Base-by-base conservation (phyloP, 2,888 invertebrate genomes). In the Timema podura region DNA sequence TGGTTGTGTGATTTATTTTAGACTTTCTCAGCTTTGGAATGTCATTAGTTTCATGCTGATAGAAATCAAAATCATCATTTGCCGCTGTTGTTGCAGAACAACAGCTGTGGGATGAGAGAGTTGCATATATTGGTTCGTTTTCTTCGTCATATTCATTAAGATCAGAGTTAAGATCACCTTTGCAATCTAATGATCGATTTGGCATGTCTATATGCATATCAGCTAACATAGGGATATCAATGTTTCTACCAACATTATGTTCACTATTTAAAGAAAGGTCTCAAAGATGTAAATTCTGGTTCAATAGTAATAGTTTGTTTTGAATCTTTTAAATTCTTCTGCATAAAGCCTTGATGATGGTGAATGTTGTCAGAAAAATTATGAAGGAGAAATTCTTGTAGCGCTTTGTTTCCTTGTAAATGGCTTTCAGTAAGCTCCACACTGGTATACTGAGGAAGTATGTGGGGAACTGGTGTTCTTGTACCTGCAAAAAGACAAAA, bases 1-100 rank as follows among this genome's bases (percentile, higher is more conserved):
- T 5, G 68, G 48, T 74, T 76, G 75, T 75, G 79, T 78, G 59
- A 75, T 73, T 64, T 72, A 78, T 74, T 77, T 72, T 69, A 78
- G 70, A 72, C 78, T 78, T 73, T 77, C 76, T 78, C 79, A 76
- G 67, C 74, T 74, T 73, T 8, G 68, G 44, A n/a, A 64, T 68
- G n/a, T n/a, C n/a, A 75, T 80, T 79, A 79, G 80, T 79, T 66
- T 77, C 70, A 72, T 81, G 81, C 75, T 84, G 84, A 75, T 83
- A 87, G 77, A 86, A 88, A 75, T 87, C 87, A 76, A 88, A 88
- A 77, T 88, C 88, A 76, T 87, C 85, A 76, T 87, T 87, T 46
- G 87, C 88, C 73, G 86, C 86, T 0, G 87, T 87, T 2, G 87
- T 87, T 51, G 86, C 87, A 8, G 87, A 87, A 73, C 83, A 85